Conservation (phyloP, 2,888 invertebrate species). For the Hemithea aestivaria region DNA sequence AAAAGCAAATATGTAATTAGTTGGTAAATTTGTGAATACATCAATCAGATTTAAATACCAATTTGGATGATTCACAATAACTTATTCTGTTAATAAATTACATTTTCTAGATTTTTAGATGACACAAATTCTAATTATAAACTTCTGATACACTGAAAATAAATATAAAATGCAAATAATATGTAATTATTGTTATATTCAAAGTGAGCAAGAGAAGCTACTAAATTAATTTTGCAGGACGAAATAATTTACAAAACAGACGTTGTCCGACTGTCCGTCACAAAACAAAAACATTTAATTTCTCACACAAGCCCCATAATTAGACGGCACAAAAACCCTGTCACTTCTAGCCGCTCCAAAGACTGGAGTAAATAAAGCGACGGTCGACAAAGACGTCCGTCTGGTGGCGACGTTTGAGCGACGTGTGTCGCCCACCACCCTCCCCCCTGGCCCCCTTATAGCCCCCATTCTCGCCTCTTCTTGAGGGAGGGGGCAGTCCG, state of each 20-base stretch:
- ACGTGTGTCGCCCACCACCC: constrained; percentile 65
- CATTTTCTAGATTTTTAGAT: too few species aligned
- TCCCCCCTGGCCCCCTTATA: constrained; percentile 22
- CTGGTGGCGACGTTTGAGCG: constrained; percentile 76
- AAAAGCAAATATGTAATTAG: too few species aligned
- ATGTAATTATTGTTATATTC: too few species aligned
- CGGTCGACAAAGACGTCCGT: constrained; percentile 77
- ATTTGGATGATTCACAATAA: too few species aligned
- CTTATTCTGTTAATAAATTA: too few species aligned
- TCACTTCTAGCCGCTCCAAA: constrained; percentile 63
- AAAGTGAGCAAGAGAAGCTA: too few species aligned
- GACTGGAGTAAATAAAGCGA: constrained; percentile 71
- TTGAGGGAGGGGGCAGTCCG: constrained; percentile 37
- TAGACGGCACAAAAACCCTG: constrained; percentile 49
- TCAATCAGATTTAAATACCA: too few species aligned
- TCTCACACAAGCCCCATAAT: constrained; percentile 40
- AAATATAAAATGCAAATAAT: too few species aligned
- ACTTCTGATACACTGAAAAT: too few species aligned
- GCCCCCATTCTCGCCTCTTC: constrained; percentile 27
- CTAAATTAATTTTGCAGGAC: too few species aligned
- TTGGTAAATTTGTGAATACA: too few species aligned
- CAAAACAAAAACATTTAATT: constrained; percentile 30
- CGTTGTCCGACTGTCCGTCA: constrained; percentile 10
- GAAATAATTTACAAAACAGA: background rate
- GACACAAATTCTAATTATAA: too few species aligned